Percentiles rank a stretch among this genome's conserved stretches.
These are phyloP conservation scores for Monopis laevigella DNA, from an alignment of 2,888 invertebrate genomes.

Conservation along the genomic window DNA sequence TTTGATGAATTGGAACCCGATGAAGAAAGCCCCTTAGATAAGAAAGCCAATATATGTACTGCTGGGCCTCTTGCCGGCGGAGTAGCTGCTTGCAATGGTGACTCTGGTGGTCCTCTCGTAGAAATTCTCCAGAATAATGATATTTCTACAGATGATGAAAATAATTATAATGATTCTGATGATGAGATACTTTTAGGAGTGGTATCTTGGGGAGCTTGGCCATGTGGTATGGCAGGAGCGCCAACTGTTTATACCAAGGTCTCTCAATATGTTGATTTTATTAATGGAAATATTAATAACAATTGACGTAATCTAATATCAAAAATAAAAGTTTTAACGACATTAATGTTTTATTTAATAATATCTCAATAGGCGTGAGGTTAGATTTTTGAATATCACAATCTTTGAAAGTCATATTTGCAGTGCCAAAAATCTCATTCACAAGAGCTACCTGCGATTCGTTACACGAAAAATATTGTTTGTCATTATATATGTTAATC, in stretches of 20 bases:
- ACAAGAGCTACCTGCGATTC: too few species aligned
- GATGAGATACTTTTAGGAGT: constrained; percentile 45
- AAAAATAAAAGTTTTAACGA: too few species aligned
- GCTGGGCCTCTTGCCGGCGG: constrained; percentile 58
- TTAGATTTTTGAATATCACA: too few species aligned
- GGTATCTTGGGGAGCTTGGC: constrained; percentile 64
- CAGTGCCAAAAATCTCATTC: too few species aligned
- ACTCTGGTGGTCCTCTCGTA: constrained; percentile 65
- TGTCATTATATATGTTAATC: too few species aligned
- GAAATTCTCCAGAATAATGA: constrained; percentile 25
- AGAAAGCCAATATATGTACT: constrained; percentile 59
- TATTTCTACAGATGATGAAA: constrained; percentile 17
- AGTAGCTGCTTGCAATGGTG: constrained; percentile 62
- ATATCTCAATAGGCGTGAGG: too few species aligned
- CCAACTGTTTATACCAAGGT: constrained; percentile 66
- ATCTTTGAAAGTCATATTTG: too few species aligned
- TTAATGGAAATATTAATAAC: constrained; percentile 32
- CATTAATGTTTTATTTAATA: too few species aligned
- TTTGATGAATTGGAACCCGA: constrained; percentile 34
- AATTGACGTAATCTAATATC: too few species aligned
- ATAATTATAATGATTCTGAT: constrained; percentile 20
- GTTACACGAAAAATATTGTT: too few species aligned
- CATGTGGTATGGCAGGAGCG: constrained; percentile 57
- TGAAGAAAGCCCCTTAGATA: constrained; percentile 47
- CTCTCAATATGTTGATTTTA: constrained; percentile 52